These are phyloP conservation scores for Pimephales promelas DNA, from an alignment of 2,113 vertebrate species.

Conservation along the genomic window DNA sequence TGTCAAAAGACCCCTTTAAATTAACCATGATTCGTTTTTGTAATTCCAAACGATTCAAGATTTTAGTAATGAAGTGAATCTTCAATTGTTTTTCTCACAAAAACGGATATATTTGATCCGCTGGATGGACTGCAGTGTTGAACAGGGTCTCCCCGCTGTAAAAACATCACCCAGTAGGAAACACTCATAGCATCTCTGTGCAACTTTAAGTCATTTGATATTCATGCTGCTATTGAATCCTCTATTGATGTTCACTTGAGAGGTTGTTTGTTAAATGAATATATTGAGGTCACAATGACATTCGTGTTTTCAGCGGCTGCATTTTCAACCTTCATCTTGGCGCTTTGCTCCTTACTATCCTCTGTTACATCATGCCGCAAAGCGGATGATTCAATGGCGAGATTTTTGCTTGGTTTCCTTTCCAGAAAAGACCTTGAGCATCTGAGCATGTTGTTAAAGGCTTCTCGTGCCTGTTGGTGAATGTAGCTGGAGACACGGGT, in stretches of 20 bases:
- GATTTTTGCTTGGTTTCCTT: constrained; percentile 28
- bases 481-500: not conserved
- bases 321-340: constrained; percentile 9
- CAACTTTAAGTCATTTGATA: constrained; percentile 11
- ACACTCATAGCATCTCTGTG: not conserved
- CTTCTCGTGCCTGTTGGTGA: not conserved
- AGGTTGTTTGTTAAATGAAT: constrained; percentile 14
- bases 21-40: too few species aligned
- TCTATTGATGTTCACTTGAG: constrained; percentile 31
- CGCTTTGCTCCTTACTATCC: not conserved
- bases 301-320: not conserved
- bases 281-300: constrained; percentile 14
- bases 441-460: not conserved
- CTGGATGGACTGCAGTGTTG: not conserved
- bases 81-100: not conserved
- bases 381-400: not conserved
- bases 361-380: not conserved
- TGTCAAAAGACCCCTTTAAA: not conserved
- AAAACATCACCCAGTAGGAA: not conserved
- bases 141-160: not conserved
- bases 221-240: constrained; percentile 21
- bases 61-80: not conserved
- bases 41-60: too few species aligned
- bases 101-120: not conserved
- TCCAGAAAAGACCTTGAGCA: constrained; percentile 22